These are phyloP conservation scores for Danio tinwini DNA, from an alignment of 2,797 vertebrate species.

Conservation along the genomic window DNA sequence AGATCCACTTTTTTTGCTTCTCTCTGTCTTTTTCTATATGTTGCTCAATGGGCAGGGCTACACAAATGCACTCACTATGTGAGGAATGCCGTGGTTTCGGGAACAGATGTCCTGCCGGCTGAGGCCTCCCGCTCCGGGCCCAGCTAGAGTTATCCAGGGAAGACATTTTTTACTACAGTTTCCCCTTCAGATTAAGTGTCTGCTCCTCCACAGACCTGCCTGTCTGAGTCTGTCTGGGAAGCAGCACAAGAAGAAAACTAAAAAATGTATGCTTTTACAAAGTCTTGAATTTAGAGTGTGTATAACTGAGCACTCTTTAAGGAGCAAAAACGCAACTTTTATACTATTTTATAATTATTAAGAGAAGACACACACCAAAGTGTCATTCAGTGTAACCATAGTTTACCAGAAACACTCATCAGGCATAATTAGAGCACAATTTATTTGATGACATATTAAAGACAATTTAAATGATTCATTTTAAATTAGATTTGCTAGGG, in stretches of 20 bases:
- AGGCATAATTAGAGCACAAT: no score
- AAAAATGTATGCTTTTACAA: neutral
- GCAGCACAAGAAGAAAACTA: slow-evolving; percentile 20
- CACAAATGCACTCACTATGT: slow-evolving; percentile 46
- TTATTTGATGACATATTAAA: no score
- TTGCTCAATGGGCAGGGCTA: slow-evolving; percentile 41
- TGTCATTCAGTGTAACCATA: no score
- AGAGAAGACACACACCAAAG: no score
- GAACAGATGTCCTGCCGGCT: slow-evolving; percentile 60
- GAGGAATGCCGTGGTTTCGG: slow-evolving; percentile 59
- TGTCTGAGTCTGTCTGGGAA: slow-evolving; percentile 65
- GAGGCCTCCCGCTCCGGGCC: slow-evolving; percentile 52
- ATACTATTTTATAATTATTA: no score
- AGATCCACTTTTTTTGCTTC: neutral
- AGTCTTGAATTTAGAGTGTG: neutral
- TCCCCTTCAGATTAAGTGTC: slow-evolving; percentile 76
- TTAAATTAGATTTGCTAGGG: no score
- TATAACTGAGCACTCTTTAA: no score
- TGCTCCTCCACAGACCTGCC: slow-evolving; percentile 68
- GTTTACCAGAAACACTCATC: no score
- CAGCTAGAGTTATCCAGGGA: slow-evolving; percentile 57
- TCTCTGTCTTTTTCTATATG: slow-evolving; percentile 45
- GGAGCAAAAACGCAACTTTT: no score
- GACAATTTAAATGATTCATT: no score
- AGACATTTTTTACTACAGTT: slow-evolving; percentile 67